Conservation (phyloP, 2,113 vertebrate species). For the Barbus barbus region DNA sequence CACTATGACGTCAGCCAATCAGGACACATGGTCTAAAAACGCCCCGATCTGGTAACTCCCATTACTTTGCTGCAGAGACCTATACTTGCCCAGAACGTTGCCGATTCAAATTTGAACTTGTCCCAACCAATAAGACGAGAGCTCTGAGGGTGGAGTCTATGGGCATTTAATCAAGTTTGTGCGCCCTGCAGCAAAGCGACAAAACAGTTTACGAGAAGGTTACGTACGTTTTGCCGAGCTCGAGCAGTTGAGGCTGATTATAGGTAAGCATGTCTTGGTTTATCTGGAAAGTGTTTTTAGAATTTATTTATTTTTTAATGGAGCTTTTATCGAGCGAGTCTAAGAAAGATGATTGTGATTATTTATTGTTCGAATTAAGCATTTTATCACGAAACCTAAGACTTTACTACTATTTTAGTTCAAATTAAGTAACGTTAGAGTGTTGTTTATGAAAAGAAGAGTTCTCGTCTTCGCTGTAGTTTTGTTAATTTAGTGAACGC, state of each 20-base stretch:
- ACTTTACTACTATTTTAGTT: too few species aligned
- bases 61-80: too few species aligned
- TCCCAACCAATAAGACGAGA: constrained; percentile 52
- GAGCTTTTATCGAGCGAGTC: neutral
- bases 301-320: neutral
- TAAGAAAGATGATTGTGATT: neutral
- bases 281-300: neutral
- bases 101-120: constrained; percentile 63
- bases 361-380: neutral
- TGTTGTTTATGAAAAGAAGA: neutral
- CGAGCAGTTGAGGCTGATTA: constrained; percentile 21
- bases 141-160: constrained; percentile 57
- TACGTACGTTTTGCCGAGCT: constrained; percentile 29
- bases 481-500: neutral
- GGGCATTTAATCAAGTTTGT: constrained; percentile 69
- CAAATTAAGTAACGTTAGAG: neutral
- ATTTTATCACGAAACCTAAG: neutral
- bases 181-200: constrained; percentile 56
- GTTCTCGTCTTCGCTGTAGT: neutral
- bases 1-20: too few species aligned
- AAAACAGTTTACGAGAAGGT: constrained; percentile 67
- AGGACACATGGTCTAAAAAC: too few species aligned
- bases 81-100: neutral
- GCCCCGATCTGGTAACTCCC: too few species aligned
- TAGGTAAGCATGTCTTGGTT: constrained; percentile 60